Conservation (phyloP, 2,113 vertebrate genomes). For the Eurystomus gularis region DNA sequence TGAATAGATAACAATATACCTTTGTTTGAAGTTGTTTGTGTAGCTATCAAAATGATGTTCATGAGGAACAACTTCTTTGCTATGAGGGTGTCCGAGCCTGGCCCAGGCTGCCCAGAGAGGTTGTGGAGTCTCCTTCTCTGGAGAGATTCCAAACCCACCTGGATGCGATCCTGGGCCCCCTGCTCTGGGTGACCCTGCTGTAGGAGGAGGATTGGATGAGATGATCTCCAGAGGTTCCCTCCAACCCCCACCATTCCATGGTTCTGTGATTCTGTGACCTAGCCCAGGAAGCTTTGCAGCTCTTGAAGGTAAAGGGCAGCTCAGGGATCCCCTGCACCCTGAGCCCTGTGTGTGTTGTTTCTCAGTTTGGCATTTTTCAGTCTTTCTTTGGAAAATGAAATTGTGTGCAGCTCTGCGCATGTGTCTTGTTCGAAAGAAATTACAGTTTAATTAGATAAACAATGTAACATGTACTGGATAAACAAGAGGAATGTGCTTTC, state of each 20-base stretch:
- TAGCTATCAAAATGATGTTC: background rate
- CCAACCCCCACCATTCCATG: background rate
- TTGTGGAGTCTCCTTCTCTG: too few species aligned
- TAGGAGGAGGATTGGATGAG: too few species aligned
- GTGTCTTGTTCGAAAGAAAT: background rate
- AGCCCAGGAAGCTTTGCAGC: background rate
- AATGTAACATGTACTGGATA: background rate
- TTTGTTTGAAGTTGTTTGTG: background rate
- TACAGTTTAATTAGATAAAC: background rate
- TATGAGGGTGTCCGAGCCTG: background rate
- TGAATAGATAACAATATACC: background rate
- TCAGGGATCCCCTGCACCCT: background rate
- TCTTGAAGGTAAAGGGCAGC: background rate
- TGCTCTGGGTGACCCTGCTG: too few species aligned
- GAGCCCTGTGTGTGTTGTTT: fast-evolving
- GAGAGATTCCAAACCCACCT: too few species aligned
- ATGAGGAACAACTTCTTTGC: background rate
- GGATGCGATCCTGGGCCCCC: too few species aligned
- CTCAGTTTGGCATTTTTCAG: background rate
- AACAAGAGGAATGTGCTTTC: background rate
- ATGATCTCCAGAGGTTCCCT: too few species aligned
- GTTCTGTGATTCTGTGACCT: background rate
- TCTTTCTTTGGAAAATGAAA: background rate
- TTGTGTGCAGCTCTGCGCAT: background rate
- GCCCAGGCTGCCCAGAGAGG: too few species aligned